Base-by-base conservation (phyloP, 2,797 vertebrate species). In the Lagothrix lagotricha region DNA sequence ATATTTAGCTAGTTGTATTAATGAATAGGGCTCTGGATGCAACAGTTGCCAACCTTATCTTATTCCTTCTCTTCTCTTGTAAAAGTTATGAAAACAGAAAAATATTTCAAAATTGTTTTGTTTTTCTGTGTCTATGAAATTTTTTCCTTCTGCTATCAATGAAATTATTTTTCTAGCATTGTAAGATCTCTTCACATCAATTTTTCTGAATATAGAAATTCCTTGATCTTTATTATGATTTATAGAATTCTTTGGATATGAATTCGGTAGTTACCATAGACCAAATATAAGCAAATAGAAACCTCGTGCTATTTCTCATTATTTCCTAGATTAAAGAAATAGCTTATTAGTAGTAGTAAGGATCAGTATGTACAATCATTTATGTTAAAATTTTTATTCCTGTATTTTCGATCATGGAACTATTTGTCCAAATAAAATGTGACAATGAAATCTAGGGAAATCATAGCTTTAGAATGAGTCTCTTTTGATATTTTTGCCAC, bases 1-100 rank as follows among this genome's bases (percentile, higher is more conserved):
- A 81, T 72, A 95, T 92, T 92, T 94, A 92, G 44, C 39, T 88
- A 36, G 13, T 46, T 83, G 19, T 61, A 44, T 90, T 94, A 96
- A 85, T 52, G n/a, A 19, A 52, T 50, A 83, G 17, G 9, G 4
- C 4, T 89, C 57, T 77, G 48, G 88, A 86, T 19, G 28, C 4
- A 94, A 70, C 24, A 44, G 61, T 58, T 76, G 46, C 54, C 24
- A 44, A 19, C n/a, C 28, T 81, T 33, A 64, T 73, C 30, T 44
- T 17, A 36, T 77, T 46, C 50, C 7, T 39, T 39, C 41, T 46
- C 15, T 83, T 80, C 28, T 80, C 15, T 92, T 92, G 39, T 81
- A 87, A 94, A 83, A 87, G 4, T 10, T 76, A 12, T 36, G 24
- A 87, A 96, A 94, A 28, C 26, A 77, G n/a, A 93, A 86, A 82